Conservation (phyloP, 1,140 invertebrate genomes). For the Vollenhovia emeryi region DNA sequence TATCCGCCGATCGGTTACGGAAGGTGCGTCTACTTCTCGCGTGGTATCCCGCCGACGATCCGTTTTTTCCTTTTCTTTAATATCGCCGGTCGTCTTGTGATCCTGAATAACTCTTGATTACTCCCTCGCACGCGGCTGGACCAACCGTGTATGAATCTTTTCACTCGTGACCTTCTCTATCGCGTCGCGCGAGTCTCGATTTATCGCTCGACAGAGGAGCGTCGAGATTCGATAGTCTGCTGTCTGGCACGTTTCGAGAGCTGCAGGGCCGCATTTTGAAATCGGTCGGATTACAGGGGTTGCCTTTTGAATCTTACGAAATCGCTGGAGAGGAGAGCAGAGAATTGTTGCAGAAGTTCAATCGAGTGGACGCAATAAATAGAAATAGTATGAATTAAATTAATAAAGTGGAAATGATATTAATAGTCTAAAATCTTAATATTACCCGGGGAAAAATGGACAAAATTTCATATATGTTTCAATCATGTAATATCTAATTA, state of each 20-base stretch:
- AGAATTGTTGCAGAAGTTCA: not conserved
- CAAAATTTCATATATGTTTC: no score
- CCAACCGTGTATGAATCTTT: not conserved
- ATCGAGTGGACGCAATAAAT: not conserved
- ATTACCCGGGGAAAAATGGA: no score
- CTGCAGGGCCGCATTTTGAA: not conserved
- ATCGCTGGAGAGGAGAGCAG: not conserved
- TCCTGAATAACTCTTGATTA: not conserved
- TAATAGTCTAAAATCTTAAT: not conserved
- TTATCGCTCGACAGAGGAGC: slow-evolving; percentile 22
- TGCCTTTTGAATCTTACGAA: not conserved
- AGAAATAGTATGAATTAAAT: not conserved
- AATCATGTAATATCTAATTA: no score
- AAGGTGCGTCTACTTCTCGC: not conserved
- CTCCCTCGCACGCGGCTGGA: not conserved
- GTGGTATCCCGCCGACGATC: no score
- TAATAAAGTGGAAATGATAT: not conserved
- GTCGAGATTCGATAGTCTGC: slow-evolving; percentile 13
- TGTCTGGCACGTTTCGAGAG: slow-evolving; percentile 3
- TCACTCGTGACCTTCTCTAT: not conserved
- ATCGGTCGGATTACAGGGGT: not conserved
- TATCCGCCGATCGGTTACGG: not conserved
- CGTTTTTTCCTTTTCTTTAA: no score
- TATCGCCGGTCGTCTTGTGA: not conserved
- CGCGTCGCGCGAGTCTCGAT: not conserved